Conservation (phyloP, 2,888 invertebrate species). For the Hedychridium roseum region DNA sequence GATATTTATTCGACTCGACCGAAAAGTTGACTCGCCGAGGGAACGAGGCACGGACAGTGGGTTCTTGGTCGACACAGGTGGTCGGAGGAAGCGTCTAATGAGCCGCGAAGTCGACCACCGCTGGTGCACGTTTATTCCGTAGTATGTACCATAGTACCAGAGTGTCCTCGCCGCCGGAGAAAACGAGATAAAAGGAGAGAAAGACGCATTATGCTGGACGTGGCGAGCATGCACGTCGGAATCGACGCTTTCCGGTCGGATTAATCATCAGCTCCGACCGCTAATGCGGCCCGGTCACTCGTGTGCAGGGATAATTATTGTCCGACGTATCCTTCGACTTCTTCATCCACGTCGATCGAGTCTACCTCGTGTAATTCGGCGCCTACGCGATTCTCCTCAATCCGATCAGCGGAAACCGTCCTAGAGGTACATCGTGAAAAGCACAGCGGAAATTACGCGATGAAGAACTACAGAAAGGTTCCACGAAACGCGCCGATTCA, state of each 20-base stretch:
- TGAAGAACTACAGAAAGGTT: too few species aligned
- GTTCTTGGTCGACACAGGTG: slow-evolving; percentile 27
- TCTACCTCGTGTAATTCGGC: too few species aligned
- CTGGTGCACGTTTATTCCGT: slow-evolving; percentile 16
- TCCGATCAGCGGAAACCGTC: too few species aligned
- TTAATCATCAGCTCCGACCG: slow-evolving; percentile 29
- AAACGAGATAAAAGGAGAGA: slow-evolving; percentile 15
- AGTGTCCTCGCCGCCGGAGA: slow-evolving; percentile 7
- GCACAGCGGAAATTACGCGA: too few species aligned
- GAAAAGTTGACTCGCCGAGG: too few species aligned
- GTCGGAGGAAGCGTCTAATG: slow-evolving; percentile 42
- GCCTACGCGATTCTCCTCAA: too few species aligned
- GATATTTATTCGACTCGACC: too few species aligned
- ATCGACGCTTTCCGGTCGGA: slow-evolving; percentile 35
- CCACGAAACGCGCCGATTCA: too few species aligned
- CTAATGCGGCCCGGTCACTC: slow-evolving; percentile 26
- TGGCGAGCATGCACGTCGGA: slow-evolving; percentile 28
- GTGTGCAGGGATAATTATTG: slow-evolving; percentile 22
- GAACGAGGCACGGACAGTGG: too few species aligned
- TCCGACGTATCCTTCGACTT: slow-evolving; percentile 3
- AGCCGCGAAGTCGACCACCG: slow-evolving; percentile 40
- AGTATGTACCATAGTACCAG: too few species aligned
- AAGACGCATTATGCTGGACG: slow-evolving; percentile 28
- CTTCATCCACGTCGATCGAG: too few species aligned
- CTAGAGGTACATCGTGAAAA: too few species aligned